phyloP scores from a whole-genome alignment of 2,888 invertebrate genomes.

The Conistra vaccinii region DNA sequence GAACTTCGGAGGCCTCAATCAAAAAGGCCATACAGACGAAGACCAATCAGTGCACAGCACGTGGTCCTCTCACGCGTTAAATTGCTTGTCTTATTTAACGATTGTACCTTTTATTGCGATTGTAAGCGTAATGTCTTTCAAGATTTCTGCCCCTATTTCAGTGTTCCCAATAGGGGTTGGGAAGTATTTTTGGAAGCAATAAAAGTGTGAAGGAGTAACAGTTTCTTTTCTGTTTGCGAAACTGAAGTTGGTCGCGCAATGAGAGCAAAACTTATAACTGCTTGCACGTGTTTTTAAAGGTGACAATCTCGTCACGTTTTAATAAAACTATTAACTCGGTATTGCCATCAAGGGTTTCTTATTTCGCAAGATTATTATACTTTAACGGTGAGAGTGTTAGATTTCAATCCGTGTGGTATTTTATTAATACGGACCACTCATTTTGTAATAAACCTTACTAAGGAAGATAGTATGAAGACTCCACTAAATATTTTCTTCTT shows the following conservation, averaged over 20 bases:
- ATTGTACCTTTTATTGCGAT: constrained; percentile 62
- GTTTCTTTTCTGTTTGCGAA: constrained; percentile 20
- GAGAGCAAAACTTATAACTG: not conserved
- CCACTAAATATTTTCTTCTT: not conserved
- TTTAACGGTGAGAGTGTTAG: too few species aligned
- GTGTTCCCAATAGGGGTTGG: constrained; percentile 25
- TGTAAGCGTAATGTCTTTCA: constrained; percentile 51
- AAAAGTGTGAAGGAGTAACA: constrained; percentile 37
- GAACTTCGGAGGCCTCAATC: constrained; percentile 47
- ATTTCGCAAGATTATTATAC: not conserved
- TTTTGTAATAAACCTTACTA: not conserved
- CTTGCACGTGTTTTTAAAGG: constrained; percentile 11
- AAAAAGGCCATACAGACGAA: constrained; percentile 38
- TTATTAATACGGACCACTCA: not conserved
- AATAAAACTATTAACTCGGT: not conserved
- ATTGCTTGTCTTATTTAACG: constrained; percentile 65
- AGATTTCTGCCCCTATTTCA: constrained; percentile 48
- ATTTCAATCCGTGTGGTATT: not conserved
- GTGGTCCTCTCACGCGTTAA: constrained; percentile 52
- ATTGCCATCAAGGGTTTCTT: not conserved
- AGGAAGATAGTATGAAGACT: not conserved
- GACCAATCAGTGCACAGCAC: constrained; percentile 57
- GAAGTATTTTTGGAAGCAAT: constrained; percentile 42
- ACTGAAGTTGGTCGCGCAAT: not conserved
- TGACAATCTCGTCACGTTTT: constrained; percentile 5